These are phyloP conservation scores for Spatulosminthurus flaviceps DNA, from an alignment of 2,888 invertebrate species.

Conservation along the genomic window DNA sequence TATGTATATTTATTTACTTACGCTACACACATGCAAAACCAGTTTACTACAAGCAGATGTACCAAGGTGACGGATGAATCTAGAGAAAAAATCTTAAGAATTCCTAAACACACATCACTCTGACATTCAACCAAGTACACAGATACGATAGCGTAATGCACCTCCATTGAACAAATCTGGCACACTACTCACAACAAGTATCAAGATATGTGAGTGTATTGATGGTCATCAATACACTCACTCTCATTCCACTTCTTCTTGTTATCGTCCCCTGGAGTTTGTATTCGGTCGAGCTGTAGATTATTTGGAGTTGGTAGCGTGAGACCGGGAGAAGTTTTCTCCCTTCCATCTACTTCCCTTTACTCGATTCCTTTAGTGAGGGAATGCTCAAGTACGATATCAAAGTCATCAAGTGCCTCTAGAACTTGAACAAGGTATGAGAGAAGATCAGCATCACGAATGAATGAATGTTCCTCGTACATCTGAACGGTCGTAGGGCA, in stretches of 20 bases:
- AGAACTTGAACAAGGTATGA: conserved; percentile 91
- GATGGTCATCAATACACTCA: not conserved
- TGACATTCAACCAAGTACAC: too few relatives aligned
- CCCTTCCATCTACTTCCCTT: not conserved
- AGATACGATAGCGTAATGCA: not conserved
- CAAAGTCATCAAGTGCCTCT: conserved; percentile 87
- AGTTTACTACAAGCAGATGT: too few relatives aligned
- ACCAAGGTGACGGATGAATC: too few relatives aligned
- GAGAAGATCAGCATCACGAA: conserved; percentile 84
- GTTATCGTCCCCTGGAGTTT: not conserved
- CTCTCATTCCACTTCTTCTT: not conserved
- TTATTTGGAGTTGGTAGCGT: too few relatives aligned
- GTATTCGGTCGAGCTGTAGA: not conserved
- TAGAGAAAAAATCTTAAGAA: too few relatives aligned
- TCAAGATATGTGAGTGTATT: not conserved
- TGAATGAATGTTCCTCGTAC: conserved; percentile 96
- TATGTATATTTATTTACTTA: too few relatives aligned
- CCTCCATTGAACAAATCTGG: conserved; percentile 3
- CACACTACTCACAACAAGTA: conserved; percentile 2
- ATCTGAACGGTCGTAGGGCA: conserved; percentile 88
- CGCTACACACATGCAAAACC: too few relatives aligned
- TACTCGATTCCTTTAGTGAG: conserved; percentile 75
- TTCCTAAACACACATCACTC: too few relatives aligned
- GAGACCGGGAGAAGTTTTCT: too few relatives aligned
- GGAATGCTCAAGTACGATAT: conserved; percentile 86